Percentiles rank a stretch among this genome's conserved stretches.
Evolutionary conservation across 2,113 vertebrate genomes (phyloP).

Genomic region (Tamias sibiricus): DNA sequence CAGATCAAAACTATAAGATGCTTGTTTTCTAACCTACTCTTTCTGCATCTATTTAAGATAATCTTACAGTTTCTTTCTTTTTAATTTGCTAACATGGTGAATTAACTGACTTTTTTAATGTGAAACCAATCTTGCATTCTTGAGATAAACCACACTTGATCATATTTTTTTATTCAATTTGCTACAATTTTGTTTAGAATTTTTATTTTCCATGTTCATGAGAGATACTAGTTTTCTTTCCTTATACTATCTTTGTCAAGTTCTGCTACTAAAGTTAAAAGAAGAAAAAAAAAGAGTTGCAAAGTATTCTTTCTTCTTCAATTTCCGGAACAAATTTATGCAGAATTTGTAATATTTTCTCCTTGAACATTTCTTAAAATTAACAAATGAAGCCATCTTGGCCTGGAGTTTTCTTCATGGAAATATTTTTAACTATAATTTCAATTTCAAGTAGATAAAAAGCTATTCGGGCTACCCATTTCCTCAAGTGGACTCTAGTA

Average conservation of each 20-base stretch:
- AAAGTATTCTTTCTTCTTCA: slow-evolving; percentile 8
- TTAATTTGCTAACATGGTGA: neutral
- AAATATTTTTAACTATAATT: slow-evolving; percentile 7
- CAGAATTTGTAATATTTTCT: neutral
- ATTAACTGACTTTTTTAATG: slow-evolving; percentile 27
- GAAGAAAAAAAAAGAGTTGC: neutral
- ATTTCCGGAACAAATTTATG: slow-evolving; percentile 3
- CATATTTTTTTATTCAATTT: neutral
- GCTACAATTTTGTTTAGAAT: slow-evolving; percentile 11
- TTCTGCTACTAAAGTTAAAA: neutral
- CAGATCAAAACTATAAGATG: slow-evolving; percentile 18
- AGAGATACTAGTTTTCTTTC: neutral
- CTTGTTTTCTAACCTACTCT: neutral
- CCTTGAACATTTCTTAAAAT: slow-evolving; percentile 21
- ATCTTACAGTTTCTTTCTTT: neutral
- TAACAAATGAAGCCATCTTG: slow-evolving; percentile 27
- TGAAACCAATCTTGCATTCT: slow-evolving; percentile 32
- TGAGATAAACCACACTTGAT: slow-evolving; percentile 28
- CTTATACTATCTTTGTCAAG: neutral
- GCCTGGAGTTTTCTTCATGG: neutral
- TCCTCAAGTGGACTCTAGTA: neutral
- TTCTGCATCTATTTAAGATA: slow-evolving; percentile 2
- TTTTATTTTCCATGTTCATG: neutral
- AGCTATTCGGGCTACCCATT: neutral
- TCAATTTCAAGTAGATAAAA: slow-evolving; percentile 22